Conservation (phyloP, 1,140 invertebrate species). For the Kradibia gibbosae region DNA sequence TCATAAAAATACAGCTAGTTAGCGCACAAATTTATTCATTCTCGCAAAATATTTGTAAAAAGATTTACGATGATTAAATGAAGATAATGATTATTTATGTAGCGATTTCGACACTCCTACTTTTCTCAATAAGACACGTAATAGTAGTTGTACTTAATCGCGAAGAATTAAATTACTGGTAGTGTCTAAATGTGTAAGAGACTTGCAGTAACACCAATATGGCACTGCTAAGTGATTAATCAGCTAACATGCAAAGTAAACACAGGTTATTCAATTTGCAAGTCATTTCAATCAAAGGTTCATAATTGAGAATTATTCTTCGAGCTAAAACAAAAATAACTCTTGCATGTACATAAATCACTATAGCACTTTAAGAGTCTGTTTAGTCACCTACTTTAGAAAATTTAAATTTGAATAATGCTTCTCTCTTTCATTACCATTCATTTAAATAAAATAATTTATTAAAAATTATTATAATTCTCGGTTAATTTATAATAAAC, state of each 20-base stretch:
- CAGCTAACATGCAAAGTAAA: constrained; percentile 21
- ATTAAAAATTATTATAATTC: neutral
- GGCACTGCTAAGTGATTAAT: constrained; percentile 32
- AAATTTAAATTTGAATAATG: constrained; percentile 24
- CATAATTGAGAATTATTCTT: constrained; percentile 44
- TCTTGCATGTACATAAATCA: constrained; percentile 22
- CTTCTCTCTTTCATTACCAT: neutral
- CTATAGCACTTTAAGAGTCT: neutral
- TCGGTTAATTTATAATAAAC: neutral
- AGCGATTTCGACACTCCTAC: constrained; percentile 16
- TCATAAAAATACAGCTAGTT: neutral
- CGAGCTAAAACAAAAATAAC: constrained; percentile 22
- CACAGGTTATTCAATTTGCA: constrained; percentile 42
- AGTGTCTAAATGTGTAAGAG: neutral
- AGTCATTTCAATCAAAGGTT: constrained; percentile 38
- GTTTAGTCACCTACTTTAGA: constrained; percentile 12
- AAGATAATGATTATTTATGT: constrained; percentile 33
- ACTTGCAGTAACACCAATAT: constrained; percentile 17
- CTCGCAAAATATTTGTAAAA: neutral
- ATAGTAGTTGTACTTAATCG: neutral
- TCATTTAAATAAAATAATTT: neutral
- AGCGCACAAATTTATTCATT: neutral
- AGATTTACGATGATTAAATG: constrained; percentile 7
- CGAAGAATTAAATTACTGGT: neutral
- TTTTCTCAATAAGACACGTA: constrained; percentile 13